Evolutionary conservation across 2,888 invertebrate species (phyloP).

Genomic region (Zaprionus obscuricornis): DNA sequence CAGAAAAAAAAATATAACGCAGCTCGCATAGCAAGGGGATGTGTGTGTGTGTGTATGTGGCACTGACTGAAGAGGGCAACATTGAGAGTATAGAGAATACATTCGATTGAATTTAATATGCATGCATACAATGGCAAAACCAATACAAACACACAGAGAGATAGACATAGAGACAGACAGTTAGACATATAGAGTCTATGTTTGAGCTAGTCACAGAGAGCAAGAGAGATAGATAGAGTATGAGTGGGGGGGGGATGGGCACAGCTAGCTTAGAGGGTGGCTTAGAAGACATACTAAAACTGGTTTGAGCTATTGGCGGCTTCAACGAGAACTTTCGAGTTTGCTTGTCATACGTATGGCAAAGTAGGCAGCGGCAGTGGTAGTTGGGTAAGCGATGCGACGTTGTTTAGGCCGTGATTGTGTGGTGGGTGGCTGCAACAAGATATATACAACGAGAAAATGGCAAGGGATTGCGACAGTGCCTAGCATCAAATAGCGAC

Average conservation of each 20-base stretch:
- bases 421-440: conserved; percentile 44
- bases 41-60: not conserved
- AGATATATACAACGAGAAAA: too few species aligned
- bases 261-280: too few species aligned
- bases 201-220: too few species aligned
- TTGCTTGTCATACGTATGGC: too few species aligned
- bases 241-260: too few species aligned
- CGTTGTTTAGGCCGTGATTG: conserved; percentile 53
- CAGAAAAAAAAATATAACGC: conserved; percentile 2
- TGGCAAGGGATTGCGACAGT: too few species aligned
- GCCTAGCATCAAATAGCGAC: conserved; percentile 56
- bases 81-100: conserved; percentile 74
- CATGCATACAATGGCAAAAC: conserved; percentile 78
- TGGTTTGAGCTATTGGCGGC: conserved; percentile 12
- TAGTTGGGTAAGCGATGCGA: not conserved
- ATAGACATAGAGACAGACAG: conserved; percentile 26
- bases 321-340: conserved; percentile 14
- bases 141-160: conserved; percentile 32
- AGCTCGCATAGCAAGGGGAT: not conserved
- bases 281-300: conserved; percentile 11
- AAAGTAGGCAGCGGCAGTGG: conserved; percentile 16
- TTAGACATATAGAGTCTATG: too few species aligned
- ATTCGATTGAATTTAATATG: conserved; percentile 83
- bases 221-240: too few species aligned
- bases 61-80: conserved; percentile 31